Base-by-base conservation (phyloP, 1,140 invertebrate genomes). In the Popillia japonica region DNA sequence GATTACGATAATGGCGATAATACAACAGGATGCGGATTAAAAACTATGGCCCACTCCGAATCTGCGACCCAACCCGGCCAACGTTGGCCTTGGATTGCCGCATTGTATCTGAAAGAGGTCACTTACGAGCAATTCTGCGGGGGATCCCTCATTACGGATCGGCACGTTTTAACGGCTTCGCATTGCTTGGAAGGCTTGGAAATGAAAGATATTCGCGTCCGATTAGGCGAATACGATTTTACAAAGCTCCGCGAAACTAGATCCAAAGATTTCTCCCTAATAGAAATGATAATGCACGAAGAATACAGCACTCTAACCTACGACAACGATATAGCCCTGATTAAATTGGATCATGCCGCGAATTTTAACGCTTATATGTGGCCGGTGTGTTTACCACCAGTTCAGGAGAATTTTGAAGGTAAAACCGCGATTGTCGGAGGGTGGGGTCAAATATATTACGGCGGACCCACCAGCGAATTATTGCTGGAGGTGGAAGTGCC, bases 191-290 rank as follows among this genome's bases (percentile, higher is more conserved):
- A 73, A n/a, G 72, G 72, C 23, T 40, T 41, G 0, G 1, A 42
- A 17, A 10, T 8, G 11, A 4, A 10, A 0, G 6, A 73, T 17
- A 73, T 96, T 6, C 90, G 86, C 22, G 92, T 95, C 0, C 89
- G 95, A 42, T 87, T 97, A 0, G 95, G 95, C 0, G 94, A 96
- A 85, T 95, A 96, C 85, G 93, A 96, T 86, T 91, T 96, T 41
- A 87, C 87, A 6, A 86, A 87, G 40, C 82, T 61, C 0, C 91
- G 92, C 83, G 93, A 93, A 83, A 91, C 91, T 10, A 88, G 92
- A 9, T 87, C 90, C 0, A 87, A 90, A 74, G 92, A 93, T 85
- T 94, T 93, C 83, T 85, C 85, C 34, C 90, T 95, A 2, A 84
- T 86, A 6, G 90, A 91, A 80, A 90, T 94, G 74, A 89, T 88